Conservation (phyloP, 1,140 invertebrate genomes). For the Lepidurus apus region DNA sequence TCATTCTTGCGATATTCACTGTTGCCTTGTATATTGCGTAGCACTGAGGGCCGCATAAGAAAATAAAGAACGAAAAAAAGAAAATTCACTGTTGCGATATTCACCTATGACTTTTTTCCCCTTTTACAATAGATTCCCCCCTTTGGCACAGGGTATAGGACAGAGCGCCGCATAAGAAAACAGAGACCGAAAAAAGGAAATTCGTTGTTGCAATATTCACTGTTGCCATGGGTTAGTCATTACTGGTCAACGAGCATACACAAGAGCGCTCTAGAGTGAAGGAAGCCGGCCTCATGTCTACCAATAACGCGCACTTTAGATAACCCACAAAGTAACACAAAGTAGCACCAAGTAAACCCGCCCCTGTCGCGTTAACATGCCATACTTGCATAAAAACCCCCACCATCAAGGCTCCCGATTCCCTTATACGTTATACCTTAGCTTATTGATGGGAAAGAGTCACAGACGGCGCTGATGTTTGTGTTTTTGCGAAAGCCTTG, state of each 20-base stretch:
- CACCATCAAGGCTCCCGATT: neutral
- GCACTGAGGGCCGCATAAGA: neutral
- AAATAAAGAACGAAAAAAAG: neutral
- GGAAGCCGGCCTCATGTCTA: neutral
- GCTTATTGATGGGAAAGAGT: no score
- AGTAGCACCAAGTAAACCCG: neutral
- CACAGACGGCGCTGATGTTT: no score
- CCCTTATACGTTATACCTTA: no score
- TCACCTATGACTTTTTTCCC: no score
- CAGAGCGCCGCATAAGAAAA: neutral
- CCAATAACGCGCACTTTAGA: neutral
- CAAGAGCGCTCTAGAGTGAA: neutral
- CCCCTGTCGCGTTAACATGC: neutral
- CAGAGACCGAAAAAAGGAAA: neutral
- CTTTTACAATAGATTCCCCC: no score
- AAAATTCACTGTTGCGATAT: no score
- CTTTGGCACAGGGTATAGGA: no score
- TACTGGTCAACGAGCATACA: neutral
- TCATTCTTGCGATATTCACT: neutral
- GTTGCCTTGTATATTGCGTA: neutral
- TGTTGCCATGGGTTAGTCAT: conserved; percentile 8
- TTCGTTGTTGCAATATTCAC: no score
- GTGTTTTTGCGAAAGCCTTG: no score
- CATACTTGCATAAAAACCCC: neutral
- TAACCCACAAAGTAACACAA: neutral